Base-by-base conservation (phyloP, 2,113 vertebrate species). In the Tonatia bakeri region DNA sequence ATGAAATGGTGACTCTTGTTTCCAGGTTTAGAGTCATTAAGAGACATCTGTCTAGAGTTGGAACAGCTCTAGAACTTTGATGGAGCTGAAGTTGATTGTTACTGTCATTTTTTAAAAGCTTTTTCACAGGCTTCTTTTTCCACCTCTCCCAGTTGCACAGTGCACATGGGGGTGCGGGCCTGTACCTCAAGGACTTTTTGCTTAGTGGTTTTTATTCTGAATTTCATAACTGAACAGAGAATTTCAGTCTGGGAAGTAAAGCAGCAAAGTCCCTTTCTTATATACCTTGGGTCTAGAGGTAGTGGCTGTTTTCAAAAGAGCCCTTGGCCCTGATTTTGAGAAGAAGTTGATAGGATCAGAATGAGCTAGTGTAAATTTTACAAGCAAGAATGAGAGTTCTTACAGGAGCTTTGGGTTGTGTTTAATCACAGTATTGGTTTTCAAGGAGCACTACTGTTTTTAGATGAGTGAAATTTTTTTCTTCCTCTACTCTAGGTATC, bases 261-360 rank as follows among this genome's bases (percentile, higher is more conserved):
- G 88, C 75, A 92, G 86, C 90, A 96, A 97, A 97, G 91, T 97
- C 90, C 87, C 94, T 87, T 93, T 90, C 94, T 87, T 93, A 85
- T 38, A 80, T 69, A 31, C 19, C 17, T 95, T 77, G 93, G 94
- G 70, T 84, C 69, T 92, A 87, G 65, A 90, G 28, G 28, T 81
- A 22, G 67, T 86, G 54, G 54, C 19, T 67, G 88, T 96, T 88
- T 97, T 96, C 54, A 45, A 93, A 97, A 96, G 97, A 87, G 92
- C 82, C 87, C 31, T 95, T 96, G 50, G 96, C 65, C 17, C 17
- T 94, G 73, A 88, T 88, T 95, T 97, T 31, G 94, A 97, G 96
- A 97, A 95, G 95, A 98, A 97, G 96, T 97, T 98, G 98, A 91
- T 98, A 97, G 96, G 97, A 83, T 96, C 93, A 89, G 95, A 96